A percentile compares a stretch with the other conserved stretches of the same genome.
Conservation (phyloP, 2,797 vertebrate genomes). For the Sebastes glaucus region DNA sequence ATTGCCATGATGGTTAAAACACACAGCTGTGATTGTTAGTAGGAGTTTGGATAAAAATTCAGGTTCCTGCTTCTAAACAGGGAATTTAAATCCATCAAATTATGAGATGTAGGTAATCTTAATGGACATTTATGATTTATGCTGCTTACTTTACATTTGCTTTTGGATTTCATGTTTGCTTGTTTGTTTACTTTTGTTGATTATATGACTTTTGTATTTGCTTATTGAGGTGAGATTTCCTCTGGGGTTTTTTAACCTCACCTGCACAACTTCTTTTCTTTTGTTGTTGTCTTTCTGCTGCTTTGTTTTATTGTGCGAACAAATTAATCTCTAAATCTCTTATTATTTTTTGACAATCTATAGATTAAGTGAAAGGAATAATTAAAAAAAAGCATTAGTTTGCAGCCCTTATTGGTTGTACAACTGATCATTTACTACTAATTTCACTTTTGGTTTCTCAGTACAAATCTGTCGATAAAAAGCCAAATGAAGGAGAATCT, state of each 20-base stretch:
- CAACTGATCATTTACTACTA: neutral
- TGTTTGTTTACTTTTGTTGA: no score
- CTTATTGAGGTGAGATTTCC: no score
- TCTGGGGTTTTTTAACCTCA: no score
- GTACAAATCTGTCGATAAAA: neutral
- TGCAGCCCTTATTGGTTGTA: neutral
- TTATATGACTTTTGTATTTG: no score
- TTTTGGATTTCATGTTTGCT: no score
- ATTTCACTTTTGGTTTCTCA: neutral
- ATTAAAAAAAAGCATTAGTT: neutral
- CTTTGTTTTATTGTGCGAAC: no score
- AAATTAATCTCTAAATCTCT: no score
- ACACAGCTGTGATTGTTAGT: accelerated
- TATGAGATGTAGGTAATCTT: neutral
- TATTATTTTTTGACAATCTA: neutral
- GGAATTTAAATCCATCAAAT: neutral
- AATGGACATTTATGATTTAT: neutral
- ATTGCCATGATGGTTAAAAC: neutral
- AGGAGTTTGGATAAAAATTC: neutral
- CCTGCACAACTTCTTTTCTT: no score
- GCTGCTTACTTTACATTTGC: neutral
- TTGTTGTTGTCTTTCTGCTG: no score
- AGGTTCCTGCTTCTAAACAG: neutral
- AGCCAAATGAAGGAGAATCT: neutral
- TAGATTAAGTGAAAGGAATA: neutral